Evolutionary conservation across 1,140 invertebrate species (phyloP), one percentile per base, ranked within the genome.

Genomic region (Pemphigus obesinymphae): DNA sequence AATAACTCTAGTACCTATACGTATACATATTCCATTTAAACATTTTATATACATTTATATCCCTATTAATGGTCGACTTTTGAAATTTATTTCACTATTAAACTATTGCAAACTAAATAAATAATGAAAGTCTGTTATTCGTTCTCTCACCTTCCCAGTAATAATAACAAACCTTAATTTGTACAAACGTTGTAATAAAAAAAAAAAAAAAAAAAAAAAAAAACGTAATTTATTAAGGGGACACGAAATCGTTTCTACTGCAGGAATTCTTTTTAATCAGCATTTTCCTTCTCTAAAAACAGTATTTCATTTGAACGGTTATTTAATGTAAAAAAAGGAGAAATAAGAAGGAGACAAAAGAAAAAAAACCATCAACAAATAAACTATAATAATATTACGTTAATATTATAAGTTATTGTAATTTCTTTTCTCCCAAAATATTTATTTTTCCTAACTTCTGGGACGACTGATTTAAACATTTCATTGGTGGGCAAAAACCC

Each of bases 381-480:
- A 70, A 70, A 70, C 68, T 40, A 70, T 70, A 70, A 70, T 70
- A 70, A 70, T 70, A 70, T 73, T 73, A 17, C 43, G 43, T 73
- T 73, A 48, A 50, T 73, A 73, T 73, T 48, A 73, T 23, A 48
- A 73, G 45, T 73, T 73, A 73, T 73, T 73, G 70, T 73, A 73
- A 73, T 45, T 43, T 73, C 43, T 23, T 48, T 73, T 73, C 50
- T 48, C 4, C 17, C 3, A 73, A 50, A 31, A 50, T 50, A 26
- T n/a, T n/a, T 26, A 26, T 31, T 31, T 17, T 10, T 48, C 45
- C 17, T 70, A 26, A 70, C 45, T 26, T n/a, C n/a, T 34, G 70
- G 45, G 70, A 73, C 70, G 50, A 63, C 37, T 45, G 76, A 80
- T 61, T 80, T 80, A 43, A 80, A 43, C 76, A 80, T 80, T 76